Conservation (phyloP, 2,113 vertebrate genomes). For the Phocoena phocoena region DNA sequence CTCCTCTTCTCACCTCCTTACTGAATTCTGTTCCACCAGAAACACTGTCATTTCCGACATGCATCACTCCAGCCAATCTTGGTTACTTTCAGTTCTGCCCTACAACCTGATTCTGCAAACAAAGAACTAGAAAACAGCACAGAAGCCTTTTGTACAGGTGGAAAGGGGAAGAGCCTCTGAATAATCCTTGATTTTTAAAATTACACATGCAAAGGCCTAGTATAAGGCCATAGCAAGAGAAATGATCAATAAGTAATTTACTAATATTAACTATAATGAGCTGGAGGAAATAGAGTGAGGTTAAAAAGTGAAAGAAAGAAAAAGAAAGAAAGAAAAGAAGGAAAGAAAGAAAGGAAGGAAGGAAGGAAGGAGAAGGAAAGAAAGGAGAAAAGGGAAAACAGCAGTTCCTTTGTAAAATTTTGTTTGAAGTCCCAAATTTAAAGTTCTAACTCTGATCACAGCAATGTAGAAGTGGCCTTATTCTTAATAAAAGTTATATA, state of each 20-base stretch:
- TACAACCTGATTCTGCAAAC: background rate
- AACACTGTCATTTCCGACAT: fast-evolving
- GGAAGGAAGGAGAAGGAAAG: background rate
- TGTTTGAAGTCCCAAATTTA: background rate
- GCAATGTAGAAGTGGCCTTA: background rate
- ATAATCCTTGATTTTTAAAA: background rate
- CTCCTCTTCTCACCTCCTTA: background rate
- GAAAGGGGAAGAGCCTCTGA: background rate
- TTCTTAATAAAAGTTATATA: background rate
- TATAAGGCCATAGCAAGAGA: background rate
- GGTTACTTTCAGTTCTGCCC: background rate
- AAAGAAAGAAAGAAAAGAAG: background rate
- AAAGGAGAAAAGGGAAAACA: background rate
- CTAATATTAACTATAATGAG: background rate
- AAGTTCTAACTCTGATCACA: background rate
- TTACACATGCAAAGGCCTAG: background rate
- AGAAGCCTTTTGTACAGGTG: background rate
- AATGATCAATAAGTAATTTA: background rate
- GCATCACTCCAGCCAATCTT: background rate
- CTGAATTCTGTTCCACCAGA: background rate
- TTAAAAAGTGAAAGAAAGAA: background rate
- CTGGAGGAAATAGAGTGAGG: background rate
- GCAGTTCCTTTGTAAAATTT: background rate
- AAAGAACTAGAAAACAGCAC: background rate
- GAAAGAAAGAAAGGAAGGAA: background rate